A percentile compares a stretch with the other conserved stretches of the same genome.
Evolutionary conservation across 1,140 invertebrate genomes (phyloP).

Genomic region (Cherax quadricarinatus): DNA sequence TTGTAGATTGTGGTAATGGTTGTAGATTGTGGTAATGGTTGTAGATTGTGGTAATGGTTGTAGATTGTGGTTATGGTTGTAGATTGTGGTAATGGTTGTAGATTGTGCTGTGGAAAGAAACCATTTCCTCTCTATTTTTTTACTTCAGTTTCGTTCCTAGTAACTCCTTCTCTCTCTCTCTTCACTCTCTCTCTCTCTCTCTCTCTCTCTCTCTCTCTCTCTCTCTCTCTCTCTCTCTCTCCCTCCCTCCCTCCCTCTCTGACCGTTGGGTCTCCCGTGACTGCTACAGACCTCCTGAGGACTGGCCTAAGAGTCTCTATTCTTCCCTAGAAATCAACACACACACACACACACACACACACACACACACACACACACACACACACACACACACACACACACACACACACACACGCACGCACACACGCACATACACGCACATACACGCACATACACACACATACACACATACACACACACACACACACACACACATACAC

Average conservation of each 20-base stretch:
- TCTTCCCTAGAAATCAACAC: neutral
- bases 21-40: too few species aligned
- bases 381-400: neutral
- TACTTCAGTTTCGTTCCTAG: neutral
- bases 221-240: constrained; percentile 48
- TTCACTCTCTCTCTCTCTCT: neutral
- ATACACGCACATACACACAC: neutral
- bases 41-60: too few species aligned
- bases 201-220: constrained; percentile 6
- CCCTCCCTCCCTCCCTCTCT: constrained; percentile 27
- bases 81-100: too few species aligned
- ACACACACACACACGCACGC: too few species aligned
- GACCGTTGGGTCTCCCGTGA: neutral
- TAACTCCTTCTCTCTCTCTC: neutral
- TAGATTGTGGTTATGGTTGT: too few species aligned
- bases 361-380: constrained; percentile 4
- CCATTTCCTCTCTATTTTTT: too few species aligned
- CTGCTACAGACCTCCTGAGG: neutral
- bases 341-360: neutral
- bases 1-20: too few species aligned
- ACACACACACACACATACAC: too few species aligned
- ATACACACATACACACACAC: too few species aligned
- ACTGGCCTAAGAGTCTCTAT: neutral
- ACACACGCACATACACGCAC: neutral
- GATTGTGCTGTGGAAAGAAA: too few species aligned